Conservation (phyloP, 2,888 invertebrate genomes). For the Drosophila putrida region DNA sequence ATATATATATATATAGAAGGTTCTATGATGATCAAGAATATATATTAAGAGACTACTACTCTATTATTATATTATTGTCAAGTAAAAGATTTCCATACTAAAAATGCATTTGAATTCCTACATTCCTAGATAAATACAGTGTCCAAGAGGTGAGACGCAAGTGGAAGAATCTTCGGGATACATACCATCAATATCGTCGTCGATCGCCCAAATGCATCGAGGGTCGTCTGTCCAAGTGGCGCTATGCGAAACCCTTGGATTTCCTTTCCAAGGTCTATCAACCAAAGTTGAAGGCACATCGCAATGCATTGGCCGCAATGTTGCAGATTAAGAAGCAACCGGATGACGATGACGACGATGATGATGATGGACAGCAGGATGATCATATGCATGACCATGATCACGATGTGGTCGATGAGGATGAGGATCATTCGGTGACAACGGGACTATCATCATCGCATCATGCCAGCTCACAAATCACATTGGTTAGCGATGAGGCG, state of each 20-base stretch:
- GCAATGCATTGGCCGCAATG: constrained; percentile 60
- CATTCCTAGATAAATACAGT: constrained; percentile 63
- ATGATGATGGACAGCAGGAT: constrained; percentile 26
- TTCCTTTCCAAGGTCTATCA: constrained; percentile 83
- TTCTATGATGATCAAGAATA: too few species aligned
- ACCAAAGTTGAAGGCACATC: constrained; percentile 83
- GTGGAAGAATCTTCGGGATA: constrained; percentile 84
- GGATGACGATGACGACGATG: constrained; percentile 61
- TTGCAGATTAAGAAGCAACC: constrained; percentile 63
- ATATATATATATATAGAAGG: too few species aligned
- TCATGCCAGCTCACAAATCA: constrained; percentile 72
- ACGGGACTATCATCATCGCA: constrained; percentile 59
- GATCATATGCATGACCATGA: constrained; percentile 41
- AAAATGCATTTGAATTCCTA: neutral
- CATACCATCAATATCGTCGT: constrained; percentile 83
- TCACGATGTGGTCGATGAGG: constrained; percentile 60
- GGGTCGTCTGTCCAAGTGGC: constrained; percentile 83
- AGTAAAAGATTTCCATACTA: too few species aligned
- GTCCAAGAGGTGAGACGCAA: constrained; percentile 83
- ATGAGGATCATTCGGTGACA: constrained; percentile 61
- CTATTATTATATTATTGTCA: too few species aligned
- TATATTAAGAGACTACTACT: too few species aligned
- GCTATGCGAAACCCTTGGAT: constrained; percentile 81
- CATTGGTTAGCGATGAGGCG: constrained; percentile 78
- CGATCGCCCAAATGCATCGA: constrained; percentile 80